These are phyloP conservation scores for Muscicapa adusta DNA, from an alignment of 2,113 vertebrate genomes.

Conservation along the genomic window DNA sequence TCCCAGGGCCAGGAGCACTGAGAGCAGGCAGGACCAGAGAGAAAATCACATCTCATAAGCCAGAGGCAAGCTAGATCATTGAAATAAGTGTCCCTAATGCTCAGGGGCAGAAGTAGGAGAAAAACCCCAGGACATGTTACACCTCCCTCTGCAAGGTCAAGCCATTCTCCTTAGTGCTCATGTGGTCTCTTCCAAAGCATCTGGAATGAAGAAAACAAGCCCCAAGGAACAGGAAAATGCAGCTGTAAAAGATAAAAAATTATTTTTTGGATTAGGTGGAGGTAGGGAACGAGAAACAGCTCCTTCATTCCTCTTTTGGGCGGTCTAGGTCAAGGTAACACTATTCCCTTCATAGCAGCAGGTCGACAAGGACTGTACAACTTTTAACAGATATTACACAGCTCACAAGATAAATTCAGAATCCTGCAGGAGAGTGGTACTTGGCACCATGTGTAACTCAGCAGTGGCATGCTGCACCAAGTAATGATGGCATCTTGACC, in stretches of 20 bases:
- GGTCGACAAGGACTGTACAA: background rate
- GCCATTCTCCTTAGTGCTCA: background rate
- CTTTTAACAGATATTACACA: background rate
- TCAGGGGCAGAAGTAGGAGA: background rate
- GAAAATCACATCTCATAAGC: background rate
- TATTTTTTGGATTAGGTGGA: background rate
- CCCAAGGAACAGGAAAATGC: background rate
- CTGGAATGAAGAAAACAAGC: background rate
- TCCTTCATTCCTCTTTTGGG: background rate
- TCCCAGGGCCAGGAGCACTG: background rate
- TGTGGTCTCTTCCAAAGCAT: background rate
- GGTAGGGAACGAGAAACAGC: background rate
- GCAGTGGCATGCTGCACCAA: rapidly evolving
- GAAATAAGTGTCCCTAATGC: background rate
- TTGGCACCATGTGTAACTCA: background rate
- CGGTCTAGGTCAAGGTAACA: background rate
- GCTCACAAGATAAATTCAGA: background rate
- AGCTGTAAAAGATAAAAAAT: background rate
- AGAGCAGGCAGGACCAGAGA: background rate
- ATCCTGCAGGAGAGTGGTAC: background rate
- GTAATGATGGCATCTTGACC: background rate
- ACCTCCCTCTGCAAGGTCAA: background rate
- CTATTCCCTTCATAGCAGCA: background rate
- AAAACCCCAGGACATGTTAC: background rate
- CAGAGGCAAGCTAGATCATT: background rate